Conservation (phyloP, 2,113 vertebrate species). For the Psittacula cyanocephala region DNA sequence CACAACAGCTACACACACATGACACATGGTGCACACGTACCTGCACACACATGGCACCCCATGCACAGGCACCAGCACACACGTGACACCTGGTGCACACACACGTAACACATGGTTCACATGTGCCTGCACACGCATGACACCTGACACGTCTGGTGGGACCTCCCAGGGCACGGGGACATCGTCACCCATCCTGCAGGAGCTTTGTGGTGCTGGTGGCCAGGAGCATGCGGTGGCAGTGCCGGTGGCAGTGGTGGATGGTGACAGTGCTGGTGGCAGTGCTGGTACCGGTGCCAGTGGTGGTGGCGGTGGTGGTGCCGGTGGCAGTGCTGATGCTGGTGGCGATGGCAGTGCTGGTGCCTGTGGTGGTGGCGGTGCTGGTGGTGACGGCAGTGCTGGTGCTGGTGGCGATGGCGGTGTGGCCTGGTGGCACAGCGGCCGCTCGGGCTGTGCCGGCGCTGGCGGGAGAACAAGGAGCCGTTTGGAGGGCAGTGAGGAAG, state of each 20-base stretch:
- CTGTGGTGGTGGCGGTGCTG: accelerated
- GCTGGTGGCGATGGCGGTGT: accelerated
- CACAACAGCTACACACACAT: no score
- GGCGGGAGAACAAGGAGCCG: background rate
- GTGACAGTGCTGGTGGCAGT: background rate
- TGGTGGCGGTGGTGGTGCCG: background rate
- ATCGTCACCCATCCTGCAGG: background rate
- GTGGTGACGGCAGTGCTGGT: background rate
- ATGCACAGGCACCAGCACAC: accelerated
- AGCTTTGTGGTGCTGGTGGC: accelerated
- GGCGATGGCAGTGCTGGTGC: no score
- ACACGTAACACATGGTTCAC: no score
- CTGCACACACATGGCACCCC: accelerated
- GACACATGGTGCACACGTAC: accelerated
- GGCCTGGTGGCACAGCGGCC: background rate
- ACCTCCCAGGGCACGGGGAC: background rate
- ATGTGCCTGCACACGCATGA: accelerated
- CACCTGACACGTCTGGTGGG: background rate
- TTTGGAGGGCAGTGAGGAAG: background rate
- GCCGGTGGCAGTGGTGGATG: accelerated
- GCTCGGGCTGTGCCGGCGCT: background rate
- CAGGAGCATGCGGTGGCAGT: accelerated
- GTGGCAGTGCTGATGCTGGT: accelerated
- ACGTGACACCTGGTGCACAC: no score
- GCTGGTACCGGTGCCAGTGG: background rate